These are phyloP conservation scores for Pipistrellus pygmaeus DNA, from an alignment of 2,797 vertebrate genomes.

Conservation along the genomic window DNA sequence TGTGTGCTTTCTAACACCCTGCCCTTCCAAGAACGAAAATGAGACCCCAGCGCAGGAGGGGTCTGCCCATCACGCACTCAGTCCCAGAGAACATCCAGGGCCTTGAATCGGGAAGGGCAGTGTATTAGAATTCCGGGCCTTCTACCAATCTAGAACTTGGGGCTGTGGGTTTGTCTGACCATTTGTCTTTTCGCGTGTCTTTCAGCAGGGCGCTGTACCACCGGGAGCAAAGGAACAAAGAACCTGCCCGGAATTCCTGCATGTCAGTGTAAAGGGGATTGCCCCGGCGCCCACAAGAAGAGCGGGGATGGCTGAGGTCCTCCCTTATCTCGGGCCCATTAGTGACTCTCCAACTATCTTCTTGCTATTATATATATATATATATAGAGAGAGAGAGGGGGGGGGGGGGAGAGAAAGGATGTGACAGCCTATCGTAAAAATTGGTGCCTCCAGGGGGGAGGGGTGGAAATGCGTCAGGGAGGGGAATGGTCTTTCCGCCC, in stretches of 20 bases:
- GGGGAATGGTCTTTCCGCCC: background rate
- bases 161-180: background rate
- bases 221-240: conserved; percentile 34
- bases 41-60: background rate
- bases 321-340: background rate
- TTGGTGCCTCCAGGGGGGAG: background rate
- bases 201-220: background rate
- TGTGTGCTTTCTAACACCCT: background rate
- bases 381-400: background rate
- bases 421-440: background rate
- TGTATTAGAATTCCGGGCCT: background rate
- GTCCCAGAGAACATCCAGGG: background rate
- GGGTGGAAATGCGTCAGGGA: background rate
- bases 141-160: background rate
- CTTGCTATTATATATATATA: background rate
- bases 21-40: conserved; percentile 31
- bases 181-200: background rate
- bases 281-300: background rate
- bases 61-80: too few species aligned
- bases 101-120: background rate
- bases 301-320: background rate
- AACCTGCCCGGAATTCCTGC: background rate
- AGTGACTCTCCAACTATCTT: background rate
- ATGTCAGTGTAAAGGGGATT: conserved; percentile 44
- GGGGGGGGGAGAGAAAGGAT: background rate